phyloP scores from a whole-genome alignment of 2,113 vertebrate genomes.

The Hippocampus abdominalis region DNA sequence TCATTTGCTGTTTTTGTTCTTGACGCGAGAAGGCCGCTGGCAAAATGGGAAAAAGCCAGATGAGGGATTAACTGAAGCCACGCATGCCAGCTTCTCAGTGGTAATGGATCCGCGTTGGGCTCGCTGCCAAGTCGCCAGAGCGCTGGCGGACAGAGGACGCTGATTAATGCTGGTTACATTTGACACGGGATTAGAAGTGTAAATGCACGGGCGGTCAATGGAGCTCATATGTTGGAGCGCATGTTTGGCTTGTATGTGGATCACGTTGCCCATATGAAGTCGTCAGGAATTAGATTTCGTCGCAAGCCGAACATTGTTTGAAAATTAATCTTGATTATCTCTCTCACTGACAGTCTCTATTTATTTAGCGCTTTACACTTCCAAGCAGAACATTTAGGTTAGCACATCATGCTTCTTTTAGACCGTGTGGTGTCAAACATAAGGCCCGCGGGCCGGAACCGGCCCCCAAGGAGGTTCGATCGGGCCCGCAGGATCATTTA shows the following conservation, averaged over 20 bases:
- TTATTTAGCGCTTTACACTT: background rate
- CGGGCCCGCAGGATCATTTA: no score
- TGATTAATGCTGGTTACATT: constrained; percentile 20
- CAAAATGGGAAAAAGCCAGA: constrained; percentile 18
- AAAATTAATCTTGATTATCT: background rate
- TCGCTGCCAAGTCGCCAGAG: constrained; percentile 22
- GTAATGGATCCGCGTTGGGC: constrained; percentile 46
- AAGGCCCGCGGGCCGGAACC: no score
- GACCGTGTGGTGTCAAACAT: no score
- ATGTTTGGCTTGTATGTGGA: constrained; percentile 11
- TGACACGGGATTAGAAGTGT: constrained; percentile 39
- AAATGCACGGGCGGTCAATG: constrained; percentile 43
- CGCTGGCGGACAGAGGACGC: constrained; percentile 25
- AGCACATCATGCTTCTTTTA: background rate
- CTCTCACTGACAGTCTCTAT: no score
- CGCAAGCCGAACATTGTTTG: constrained; percentile 1
- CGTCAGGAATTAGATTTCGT: constrained; percentile 9
- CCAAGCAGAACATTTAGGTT: background rate
- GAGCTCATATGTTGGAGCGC: constrained; percentile 41
- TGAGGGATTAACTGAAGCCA: constrained; percentile 41
- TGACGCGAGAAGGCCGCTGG: constrained; percentile 6
- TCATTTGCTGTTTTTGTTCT: background rate
- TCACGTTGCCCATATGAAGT: constrained; percentile 17
- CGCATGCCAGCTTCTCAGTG: constrained; percentile 21
- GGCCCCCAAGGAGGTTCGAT: no score